Conservation (phyloP, 2,113 vertebrate species). For the Egretta garzetta region DNA sequence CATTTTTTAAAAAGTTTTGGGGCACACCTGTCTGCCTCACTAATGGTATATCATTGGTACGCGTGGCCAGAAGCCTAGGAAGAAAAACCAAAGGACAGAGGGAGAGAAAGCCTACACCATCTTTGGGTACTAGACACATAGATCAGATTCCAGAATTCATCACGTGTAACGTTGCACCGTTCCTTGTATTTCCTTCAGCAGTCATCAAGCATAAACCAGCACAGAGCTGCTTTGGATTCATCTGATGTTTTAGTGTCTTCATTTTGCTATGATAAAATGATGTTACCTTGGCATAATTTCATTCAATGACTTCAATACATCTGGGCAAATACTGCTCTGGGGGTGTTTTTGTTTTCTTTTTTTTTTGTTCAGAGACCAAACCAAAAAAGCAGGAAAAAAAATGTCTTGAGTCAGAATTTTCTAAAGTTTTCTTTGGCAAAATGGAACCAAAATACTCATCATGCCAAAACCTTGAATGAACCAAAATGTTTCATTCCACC, state of each 20-base stretch:
- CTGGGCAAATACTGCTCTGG: background rate
- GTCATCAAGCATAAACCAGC: background rate
- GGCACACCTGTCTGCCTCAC: background rate
- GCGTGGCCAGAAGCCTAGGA: background rate
- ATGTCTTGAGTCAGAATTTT: background rate
- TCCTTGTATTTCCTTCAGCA: background rate
- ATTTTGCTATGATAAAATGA: background rate
- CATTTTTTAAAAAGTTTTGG: background rate
- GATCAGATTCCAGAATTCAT: background rate
- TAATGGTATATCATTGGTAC: background rate
- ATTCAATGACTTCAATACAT: background rate
- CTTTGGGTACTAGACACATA: background rate
- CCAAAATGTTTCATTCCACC: background rate
- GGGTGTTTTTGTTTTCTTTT: no score
- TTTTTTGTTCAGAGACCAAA: background rate
- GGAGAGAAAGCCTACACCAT: background rate
- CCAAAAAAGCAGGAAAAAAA: background rate
- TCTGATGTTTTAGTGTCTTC: background rate
- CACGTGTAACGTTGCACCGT: accelerated
- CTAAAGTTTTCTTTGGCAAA: conserved; percentile 13
- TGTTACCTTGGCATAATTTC: background rate
- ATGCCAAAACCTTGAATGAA: background rate
- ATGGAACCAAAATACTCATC: background rate
- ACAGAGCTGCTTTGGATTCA: background rate
- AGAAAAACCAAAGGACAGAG: background rate